phyloP scores from a whole-genome alignment of 1,140 invertebrate genomes.

The Lordiphosa collinella region DNA sequence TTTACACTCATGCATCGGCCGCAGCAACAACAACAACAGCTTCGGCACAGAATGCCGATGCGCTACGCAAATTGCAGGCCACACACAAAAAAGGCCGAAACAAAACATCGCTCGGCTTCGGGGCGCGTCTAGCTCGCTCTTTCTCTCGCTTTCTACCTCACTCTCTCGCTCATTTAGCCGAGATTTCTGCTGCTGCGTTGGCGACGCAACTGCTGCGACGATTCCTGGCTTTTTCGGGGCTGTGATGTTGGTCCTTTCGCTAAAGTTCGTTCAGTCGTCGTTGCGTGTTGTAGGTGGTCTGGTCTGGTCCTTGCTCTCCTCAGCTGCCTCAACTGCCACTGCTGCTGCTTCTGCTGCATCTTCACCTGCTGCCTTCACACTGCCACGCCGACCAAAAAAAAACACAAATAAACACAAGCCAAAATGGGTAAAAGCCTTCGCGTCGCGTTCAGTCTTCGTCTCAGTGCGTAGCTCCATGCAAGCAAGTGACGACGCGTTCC shows the following conservation, averaged over 20 bases:
- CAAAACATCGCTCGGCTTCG: constrained; percentile 19
- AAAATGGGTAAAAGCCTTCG: constrained; percentile 5
- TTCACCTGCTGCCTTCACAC: constrained; percentile 25
- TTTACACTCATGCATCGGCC: constrained; percentile 47
- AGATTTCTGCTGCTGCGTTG: constrained; percentile 45
- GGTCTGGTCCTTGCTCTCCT: constrained; percentile 44
- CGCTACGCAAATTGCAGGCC: constrained; percentile 67
- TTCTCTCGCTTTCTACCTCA: constrained; percentile 18
- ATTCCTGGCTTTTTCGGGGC: constrained; percentile 26
- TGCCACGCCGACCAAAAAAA: constrained; percentile 30
- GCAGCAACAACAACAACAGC: constrained; percentile 18
- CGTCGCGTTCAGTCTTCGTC: constrained; percentile 65
- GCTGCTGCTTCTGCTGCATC: constrained; percentile 25
- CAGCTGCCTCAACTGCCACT: constrained; percentile 10
- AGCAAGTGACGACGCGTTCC: constrained; percentile 54
- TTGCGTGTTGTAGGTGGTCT: constrained; percentile 75
- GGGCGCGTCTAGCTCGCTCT: constrained; percentile 5
- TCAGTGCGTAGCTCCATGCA: constrained; percentile 45
- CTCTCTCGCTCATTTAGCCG: constrained; percentile 37
- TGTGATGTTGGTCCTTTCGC: constrained; percentile 73
- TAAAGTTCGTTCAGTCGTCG: constrained; percentile 69
- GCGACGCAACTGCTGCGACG: constrained; percentile 2
- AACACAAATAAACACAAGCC: constrained; percentile 6
- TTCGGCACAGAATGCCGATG: constrained; percentile 61
- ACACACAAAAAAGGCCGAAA: constrained; percentile 37